These are phyloP conservation scores for Pluvianellus socialis DNA, from an alignment of 2,113 vertebrate genomes.

Conservation along the genomic window DNA sequence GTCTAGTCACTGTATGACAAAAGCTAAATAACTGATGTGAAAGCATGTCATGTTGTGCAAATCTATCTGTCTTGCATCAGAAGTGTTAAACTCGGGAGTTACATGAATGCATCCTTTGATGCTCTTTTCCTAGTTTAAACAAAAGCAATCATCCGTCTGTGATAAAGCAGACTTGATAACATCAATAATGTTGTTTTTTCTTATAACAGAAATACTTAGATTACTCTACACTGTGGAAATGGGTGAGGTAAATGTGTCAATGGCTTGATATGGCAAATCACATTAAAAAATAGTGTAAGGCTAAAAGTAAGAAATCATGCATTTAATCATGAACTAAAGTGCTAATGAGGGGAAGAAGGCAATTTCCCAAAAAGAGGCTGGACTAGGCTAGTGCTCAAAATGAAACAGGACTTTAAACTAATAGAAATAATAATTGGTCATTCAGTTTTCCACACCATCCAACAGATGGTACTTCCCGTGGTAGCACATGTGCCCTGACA, in stretches of 20 bases:
- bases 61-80: background rate
- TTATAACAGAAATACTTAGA: background rate
- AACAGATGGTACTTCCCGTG: background rate
- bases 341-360: background rate
- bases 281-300: background rate
- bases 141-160: background rate
- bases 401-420: background rate
- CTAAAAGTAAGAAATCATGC: background rate
- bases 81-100: background rate
- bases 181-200: background rate
- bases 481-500: background rate
- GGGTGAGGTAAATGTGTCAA: background rate
- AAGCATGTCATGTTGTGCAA: background rate
- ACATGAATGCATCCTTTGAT: background rate
- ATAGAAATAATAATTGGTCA: background rate
- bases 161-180: background rate
- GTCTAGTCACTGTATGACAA: background rate
- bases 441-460: background rate
- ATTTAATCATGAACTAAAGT: background rate
- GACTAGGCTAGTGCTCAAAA: background rate
- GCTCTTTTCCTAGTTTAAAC: background rate
- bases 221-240: background rate
- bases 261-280: background rate
- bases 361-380: background rate
- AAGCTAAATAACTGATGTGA: background rate